These are phyloP conservation scores for Pteronotus mesoamericanus DNA, from an alignment of 2,797 vertebrate species.

Conservation along the genomic window DNA sequence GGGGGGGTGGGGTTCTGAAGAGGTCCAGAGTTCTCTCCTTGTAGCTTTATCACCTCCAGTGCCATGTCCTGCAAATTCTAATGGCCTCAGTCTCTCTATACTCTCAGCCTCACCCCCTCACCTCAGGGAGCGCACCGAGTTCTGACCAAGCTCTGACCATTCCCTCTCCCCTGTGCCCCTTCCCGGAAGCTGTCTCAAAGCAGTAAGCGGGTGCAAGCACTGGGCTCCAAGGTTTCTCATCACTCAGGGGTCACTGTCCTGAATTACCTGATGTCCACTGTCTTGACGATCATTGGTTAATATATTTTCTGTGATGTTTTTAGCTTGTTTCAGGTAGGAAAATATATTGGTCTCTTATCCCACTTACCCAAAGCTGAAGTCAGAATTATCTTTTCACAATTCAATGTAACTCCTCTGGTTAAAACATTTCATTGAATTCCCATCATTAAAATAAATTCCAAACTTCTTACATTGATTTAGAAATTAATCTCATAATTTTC, in stretches of 20 bases:
- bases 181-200: not conserved
- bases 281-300: not conserved
- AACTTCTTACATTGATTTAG: not conserved
- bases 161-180: not conserved
- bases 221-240: not conserved
- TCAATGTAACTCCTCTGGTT: not conserved
- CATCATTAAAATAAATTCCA: conserved; percentile 14
- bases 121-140: not conserved
- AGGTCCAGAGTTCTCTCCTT: not conserved
- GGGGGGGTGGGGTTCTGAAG: no score
- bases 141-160: not conserved
- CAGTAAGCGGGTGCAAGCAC: not conserved
- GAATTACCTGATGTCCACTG: not conserved
- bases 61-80: not conserved
- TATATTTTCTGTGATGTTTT: not conserved
- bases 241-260: not conserved
- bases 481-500: conserved; percentile 24
- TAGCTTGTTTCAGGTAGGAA: not conserved
- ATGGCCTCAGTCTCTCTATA: not conserved
- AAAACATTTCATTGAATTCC: conserved; percentile 7
- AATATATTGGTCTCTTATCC: not conserved
- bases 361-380: not conserved
- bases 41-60: not conserved
- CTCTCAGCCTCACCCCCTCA: not conserved
- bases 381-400: not conserved